Evolutionary conservation across 2,797 vertebrate genomes (phyloP).

Genomic region (Cynodonichthys magdalenae): DNA sequence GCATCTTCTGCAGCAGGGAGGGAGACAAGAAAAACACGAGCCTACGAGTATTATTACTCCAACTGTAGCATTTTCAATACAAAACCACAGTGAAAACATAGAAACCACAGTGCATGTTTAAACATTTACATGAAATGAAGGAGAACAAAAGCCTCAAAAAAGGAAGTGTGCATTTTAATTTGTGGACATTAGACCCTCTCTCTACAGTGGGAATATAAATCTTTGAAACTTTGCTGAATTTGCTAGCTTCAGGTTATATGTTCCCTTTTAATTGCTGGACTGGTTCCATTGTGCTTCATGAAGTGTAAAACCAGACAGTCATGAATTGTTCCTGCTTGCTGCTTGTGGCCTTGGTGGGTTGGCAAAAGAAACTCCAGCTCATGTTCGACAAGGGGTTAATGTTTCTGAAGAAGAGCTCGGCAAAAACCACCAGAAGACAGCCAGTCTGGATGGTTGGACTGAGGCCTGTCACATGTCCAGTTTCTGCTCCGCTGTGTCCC

Average conservation of each 20-base stretch:
- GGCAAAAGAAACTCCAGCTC: conserved; percentile 35
- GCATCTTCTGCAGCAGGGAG: conserved; percentile 1
- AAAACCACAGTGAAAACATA: conserved; percentile 34
- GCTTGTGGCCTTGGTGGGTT: conserved; percentile 59
- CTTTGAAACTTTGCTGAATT: conserved; percentile 53
- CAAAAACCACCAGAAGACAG: conserved; percentile 77
- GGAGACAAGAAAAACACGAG: conserved; percentile 6
- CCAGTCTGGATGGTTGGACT: conserved; percentile 69
- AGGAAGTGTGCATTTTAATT: conserved; percentile 19
- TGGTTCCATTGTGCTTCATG: conserved; percentile 39
- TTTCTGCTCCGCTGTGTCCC: conserved; percentile 53
- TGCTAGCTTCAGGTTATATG: conserved; percentile 39
- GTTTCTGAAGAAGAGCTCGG: conserved; percentile 64
- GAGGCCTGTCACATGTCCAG: conserved; percentile 75
- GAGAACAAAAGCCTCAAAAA: conserved; percentile 11
- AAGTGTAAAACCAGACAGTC: conserved; percentile 52
- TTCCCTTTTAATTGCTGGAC: conserved; percentile 50
- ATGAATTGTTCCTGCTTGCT: conserved; percentile 40
- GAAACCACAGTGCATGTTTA: conserved; percentile 22
- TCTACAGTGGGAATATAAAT: conserved; percentile 38
- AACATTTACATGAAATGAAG: conserved; percentile 26
- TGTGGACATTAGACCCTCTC: not conserved
- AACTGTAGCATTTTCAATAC: conserved; percentile 7
- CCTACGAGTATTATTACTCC: conserved; percentile 7
- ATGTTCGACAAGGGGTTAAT: conserved; percentile 80